Conservation (phyloP, 2,797 vertebrate species). For the Platyrinchus mystaceus region DNA sequence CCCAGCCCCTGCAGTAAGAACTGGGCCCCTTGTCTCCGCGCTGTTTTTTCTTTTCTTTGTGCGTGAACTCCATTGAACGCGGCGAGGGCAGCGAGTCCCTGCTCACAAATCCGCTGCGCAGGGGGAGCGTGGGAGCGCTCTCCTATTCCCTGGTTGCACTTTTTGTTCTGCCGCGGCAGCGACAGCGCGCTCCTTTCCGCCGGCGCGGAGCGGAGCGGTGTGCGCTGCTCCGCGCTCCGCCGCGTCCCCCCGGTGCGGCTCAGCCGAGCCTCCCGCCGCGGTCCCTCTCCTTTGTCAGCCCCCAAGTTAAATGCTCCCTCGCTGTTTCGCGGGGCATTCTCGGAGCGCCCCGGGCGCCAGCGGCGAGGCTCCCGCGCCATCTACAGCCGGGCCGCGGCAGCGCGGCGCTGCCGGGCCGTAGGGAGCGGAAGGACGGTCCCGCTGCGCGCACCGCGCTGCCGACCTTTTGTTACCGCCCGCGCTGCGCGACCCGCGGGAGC, state of each 20-base stretch:
- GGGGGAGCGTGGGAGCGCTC: constrained; percentile 62
- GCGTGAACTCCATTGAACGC: not conserved
- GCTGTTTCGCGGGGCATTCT: constrained; percentile 62
- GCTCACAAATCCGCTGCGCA: not conserved
- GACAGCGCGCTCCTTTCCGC: not conserved
- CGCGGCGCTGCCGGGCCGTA: constrained; percentile 40
- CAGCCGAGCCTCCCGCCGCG: not conserved
- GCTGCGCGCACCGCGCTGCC: not conserved
- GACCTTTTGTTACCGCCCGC: not conserved
- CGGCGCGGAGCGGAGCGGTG: not conserved
- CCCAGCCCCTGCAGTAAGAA: not conserved
- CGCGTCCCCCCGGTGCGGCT: not conserved
- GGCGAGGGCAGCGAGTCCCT: not conserved
- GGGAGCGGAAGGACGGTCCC: constrained; percentile 21
- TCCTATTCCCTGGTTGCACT: constrained; percentile 56
- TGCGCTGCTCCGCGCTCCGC: not conserved
- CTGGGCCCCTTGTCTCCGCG: not conserved
- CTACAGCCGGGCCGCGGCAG: constrained; percentile 76
- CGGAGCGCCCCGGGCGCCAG: constrained; percentile 48
- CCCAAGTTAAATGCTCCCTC: constrained; percentile 68
- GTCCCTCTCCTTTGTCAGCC: constrained; percentile 53
- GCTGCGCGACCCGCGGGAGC: not conserved
- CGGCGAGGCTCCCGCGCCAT: constrained; percentile 75
- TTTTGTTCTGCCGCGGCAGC: not conserved
- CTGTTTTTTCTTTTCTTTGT: not conserved